These are phyloP conservation scores for Tenthredo distinguenda DNA, from an alignment of 2,888 invertebrate species.

Conservation along the genomic window DNA sequence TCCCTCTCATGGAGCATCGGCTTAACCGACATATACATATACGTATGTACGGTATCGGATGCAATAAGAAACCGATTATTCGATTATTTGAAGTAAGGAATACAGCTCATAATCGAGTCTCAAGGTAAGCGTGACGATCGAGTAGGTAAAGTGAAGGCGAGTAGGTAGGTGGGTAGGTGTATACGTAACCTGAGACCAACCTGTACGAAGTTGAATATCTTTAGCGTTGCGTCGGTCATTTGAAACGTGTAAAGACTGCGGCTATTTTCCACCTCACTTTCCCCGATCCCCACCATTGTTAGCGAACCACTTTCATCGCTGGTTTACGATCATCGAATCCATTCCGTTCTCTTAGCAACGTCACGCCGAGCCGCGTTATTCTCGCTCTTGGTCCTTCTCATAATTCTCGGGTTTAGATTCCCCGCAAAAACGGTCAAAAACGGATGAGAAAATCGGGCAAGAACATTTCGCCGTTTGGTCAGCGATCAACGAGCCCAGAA, in stretches of 20 bases:
- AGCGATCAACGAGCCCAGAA: background rate
- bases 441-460: background rate
- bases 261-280: constrained; percentile 47
- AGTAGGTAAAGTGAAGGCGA: constrained; percentile 13
- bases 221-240: constrained; percentile 67
- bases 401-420: background rate
- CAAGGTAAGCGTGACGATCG: background rate
- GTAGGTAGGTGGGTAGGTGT: background rate
- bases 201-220: constrained; percentile 68
- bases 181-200: constrained; percentile 58
- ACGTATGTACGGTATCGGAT: background rate
- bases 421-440: background rate
- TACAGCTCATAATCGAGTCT: background rate
- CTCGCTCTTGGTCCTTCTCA: background rate
- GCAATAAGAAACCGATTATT: background rate
- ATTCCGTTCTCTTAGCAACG: background rate
- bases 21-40: background rate
- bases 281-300: constrained; percentile 49
- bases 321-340: background rate
- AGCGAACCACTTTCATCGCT: constrained; percentile 24
- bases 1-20: background rate
- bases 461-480: background rate
- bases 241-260: constrained; percentile 35
- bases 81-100: constrained; percentile 8
- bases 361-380: background rate